Evolutionary conservation across 2,797 vertebrate genomes (phyloP).

Genomic region (Aplochiton taeniatus): DNA sequence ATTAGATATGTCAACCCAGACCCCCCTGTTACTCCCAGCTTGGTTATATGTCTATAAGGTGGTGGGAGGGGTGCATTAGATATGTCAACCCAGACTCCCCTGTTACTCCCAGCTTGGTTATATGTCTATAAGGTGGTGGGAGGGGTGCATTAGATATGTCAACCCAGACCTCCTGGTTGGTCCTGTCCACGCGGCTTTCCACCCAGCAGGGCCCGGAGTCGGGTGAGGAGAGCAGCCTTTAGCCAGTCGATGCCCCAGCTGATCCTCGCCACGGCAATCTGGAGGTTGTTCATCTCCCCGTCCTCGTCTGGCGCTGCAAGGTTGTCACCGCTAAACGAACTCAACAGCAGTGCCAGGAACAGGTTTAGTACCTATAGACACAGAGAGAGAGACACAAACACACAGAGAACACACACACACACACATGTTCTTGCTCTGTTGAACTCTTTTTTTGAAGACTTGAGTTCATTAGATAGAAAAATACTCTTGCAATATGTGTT

Average conservation of each 20-base stretch:
- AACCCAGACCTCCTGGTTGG: constrained; percentile 1
- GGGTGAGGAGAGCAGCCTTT: constrained; percentile 64
- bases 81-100: too few relatives aligned
- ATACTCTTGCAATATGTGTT: too few relatives aligned
- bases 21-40: too few relatives aligned
- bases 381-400: too few relatives aligned
- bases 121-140: too few relatives aligned
- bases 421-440: neutral
- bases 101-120: constrained; percentile 21
- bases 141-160: too few relatives aligned
- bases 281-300: constrained; percentile 91
- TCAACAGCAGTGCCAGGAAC: constrained; percentile 92
- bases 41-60: too few relatives aligned
- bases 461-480: too few relatives aligned
- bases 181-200: constrained; percentile 23
- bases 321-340: constrained; percentile 91
- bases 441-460: too few relatives aligned
- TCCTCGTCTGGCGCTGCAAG: constrained; percentile 84
- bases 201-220: constrained; percentile 53
- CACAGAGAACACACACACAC: neutral
- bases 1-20: too few relatives aligned
- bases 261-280: constrained; percentile 88
- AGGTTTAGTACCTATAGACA: constrained; percentile 79
- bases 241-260: constrained; percentile 73
- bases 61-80: too few relatives aligned